Evolutionary conservation across 2,797 vertebrate species (phyloP).

Genomic region (Microctenopoma stevenorrisi): DNA sequence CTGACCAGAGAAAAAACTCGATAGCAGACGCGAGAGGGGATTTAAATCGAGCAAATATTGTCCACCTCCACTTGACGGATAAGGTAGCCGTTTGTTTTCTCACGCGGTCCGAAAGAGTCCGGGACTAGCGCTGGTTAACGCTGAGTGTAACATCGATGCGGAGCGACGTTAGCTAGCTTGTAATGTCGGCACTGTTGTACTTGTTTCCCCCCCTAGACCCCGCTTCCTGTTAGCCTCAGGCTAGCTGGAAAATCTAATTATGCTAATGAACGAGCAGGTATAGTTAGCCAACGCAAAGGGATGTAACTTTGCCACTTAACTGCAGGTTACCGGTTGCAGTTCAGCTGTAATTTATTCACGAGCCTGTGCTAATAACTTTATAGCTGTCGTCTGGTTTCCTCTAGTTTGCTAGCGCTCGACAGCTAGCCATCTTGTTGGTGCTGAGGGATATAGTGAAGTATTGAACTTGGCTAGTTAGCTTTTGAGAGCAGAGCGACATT

Average conservation of each 20-base stretch:
- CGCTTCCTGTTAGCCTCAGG: constrained; percentile 79
- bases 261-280: constrained; percentile 60
- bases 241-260: constrained; percentile 68
- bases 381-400: constrained; percentile 38
- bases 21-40: constrained; percentile 71
- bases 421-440: constrained; percentile 74
- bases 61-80: constrained; percentile 40
- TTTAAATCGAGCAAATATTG: constrained; percentile 69
- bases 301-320: constrained; percentile 36
- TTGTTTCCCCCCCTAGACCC: constrained; percentile 75
- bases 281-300: constrained; percentile 48
- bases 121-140: not conserved
- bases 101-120: not conserved
- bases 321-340: not conserved
- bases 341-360: constrained; percentile 21
- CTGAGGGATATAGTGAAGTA: constrained; percentile 51
- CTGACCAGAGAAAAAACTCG: constrained; percentile 80
- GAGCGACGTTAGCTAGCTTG: constrained; percentile 60
- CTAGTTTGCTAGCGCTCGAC: constrained; percentile 63
- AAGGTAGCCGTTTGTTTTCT: constrained; percentile 31
- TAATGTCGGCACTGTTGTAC: constrained; percentile 76
- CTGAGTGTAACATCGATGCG: not conserved
- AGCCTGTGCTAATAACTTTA: constrained; percentile 47
- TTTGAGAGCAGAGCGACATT: not conserved
- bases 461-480: constrained; percentile 52